Base-by-base conservation (phyloP, 2,888 invertebrate genomes). In the Drymonia ruficornis region DNA sequence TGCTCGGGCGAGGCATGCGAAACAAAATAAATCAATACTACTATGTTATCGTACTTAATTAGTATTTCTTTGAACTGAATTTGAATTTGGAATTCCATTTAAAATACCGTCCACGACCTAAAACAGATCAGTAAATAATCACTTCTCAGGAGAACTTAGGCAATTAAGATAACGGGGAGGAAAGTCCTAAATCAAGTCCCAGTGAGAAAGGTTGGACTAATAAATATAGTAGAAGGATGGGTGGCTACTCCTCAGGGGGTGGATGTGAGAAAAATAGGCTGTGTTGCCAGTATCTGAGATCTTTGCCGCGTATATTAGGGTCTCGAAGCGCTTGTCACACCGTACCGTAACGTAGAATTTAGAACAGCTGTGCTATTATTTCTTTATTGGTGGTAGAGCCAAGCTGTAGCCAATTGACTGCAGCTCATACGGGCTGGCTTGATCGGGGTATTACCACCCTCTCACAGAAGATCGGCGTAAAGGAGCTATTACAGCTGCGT, bases 211-310 rank as follows among this genome's bases (percentile, higher is more conserved):
- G 84, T 81, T 78, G 64, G 70, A 65, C 81, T 77, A 85, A 89
- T 90, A 89, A 89, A 89, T 89, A 88, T 83, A 75, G 72, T 63
- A 70, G 78, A 81, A 76, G 78, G 82, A 83, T 83, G 82, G 83
- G 78, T 65, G 80, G 78, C 53, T 40, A 67, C 76, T 72, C 68
- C 71, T 81, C 75, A 15, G 56, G 81, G 81, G 78, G 80, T 81
- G 80, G 86, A 83, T 84, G 84, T 67, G 80, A 82, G 84, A 88
- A 89, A 89, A 89, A 88, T 87, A 83, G 84, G 78, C 78, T 70
- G 70, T 77, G 83, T 81, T 78, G 69, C 63, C 77, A 68, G 78
- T 87, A 87, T 86, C 86, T 76, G 45, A 56, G 68, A 86, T 85
- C 86, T 82, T 70, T 69, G 74, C 79, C 74, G 77, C 80, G 80